Base-by-base conservation (phyloP, 2,797 vertebrate genomes). In the Macropus fuliginosus region DNA sequence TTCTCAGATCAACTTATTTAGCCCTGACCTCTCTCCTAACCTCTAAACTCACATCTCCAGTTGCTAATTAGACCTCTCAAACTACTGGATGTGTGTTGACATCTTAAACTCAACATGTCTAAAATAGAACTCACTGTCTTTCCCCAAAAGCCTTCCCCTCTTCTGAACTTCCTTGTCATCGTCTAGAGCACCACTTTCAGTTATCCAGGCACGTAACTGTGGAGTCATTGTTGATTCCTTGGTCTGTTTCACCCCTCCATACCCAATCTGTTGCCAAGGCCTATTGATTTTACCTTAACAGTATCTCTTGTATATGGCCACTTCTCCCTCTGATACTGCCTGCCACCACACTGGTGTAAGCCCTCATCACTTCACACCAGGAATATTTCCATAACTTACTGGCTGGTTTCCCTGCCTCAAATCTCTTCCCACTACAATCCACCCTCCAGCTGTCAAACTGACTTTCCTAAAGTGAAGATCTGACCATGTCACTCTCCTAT, bases 1-100 rank as follows among this genome's bases (percentile, higher is more conserved):
- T 91, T 95, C 94, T 94, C 94, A 54, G 21, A 87, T 87, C 74
- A 87, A 11, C 24, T 87, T 87, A 46, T 28, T 24, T 87, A 27
- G 8, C 40, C 40, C 24, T 21, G 24, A 46, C 40, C 21, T 81
- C n/a, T 81, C 66, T 74, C 18, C n/a, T 46, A 46, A 81, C 18
- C 74, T 81, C 74, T 81, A 81, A 87, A 87, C 24, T 50, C 40
- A 87, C 21, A 46, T 87, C 34, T 74, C 62, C 34, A 8, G 16
- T 40, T 40, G 34, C 62, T 40, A 74, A 74, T n/a, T 74, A 74
- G n/a, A 66, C 62, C 16, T 74, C 40, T 87, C 74, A 87, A 27
- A 87, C 40, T 87, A 24, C 74, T 87, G 40, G 74, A 28, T 50
- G 24, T 87, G 50, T 27, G 18, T 34, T 87, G 40, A 87, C 9